Conservation (phyloP, 1,140 invertebrate species). For the Hylaeus volcanicus region DNA sequence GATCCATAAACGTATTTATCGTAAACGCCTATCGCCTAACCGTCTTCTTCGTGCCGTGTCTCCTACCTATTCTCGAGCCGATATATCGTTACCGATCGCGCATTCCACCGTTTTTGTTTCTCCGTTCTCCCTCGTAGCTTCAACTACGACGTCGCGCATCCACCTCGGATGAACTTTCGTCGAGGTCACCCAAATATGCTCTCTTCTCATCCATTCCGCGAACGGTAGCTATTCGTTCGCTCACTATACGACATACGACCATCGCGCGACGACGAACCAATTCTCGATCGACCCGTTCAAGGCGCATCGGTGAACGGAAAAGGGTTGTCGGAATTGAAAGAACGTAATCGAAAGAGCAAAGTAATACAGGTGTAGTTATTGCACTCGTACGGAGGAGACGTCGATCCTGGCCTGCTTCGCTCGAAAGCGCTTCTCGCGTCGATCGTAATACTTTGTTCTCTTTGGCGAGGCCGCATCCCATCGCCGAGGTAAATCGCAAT, state of each 20-base stretch:
- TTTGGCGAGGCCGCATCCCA: background rate
- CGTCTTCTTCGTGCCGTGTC: background rate
- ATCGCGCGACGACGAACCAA: conserved; percentile 34
- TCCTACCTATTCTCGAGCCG: no score
- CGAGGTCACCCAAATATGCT: no score
- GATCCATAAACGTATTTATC: conserved; percentile 65
- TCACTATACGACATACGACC: conserved; percentile 40
- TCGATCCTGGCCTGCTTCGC: conserved; percentile 57
- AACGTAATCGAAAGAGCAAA: conserved; percentile 22
- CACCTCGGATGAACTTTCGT: no score
- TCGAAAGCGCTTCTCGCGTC: background rate
- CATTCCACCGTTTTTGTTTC: no score
- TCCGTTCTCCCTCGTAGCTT: background rate
- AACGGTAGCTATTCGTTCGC: conserved; percentile 55
- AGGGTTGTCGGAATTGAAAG: conserved; percentile 11
- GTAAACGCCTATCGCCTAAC: conserved; percentile 21
- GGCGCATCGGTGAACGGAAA: background rate
- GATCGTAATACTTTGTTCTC: conserved; percentile 11
- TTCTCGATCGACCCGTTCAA: conserved; percentile 35
- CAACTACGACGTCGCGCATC: background rate
- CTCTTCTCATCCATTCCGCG: conserved; percentile 3
- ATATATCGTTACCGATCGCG: no score
- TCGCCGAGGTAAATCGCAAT: background rate
- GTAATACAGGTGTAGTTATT: conserved; percentile 46
- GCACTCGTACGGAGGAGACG: conserved; percentile 60